A percentile compares a stretch with the other conserved stretches of the same genome.
Conservation (phyloP, 1,140 invertebrate genomes). For the Solenopsis invicta region DNA sequence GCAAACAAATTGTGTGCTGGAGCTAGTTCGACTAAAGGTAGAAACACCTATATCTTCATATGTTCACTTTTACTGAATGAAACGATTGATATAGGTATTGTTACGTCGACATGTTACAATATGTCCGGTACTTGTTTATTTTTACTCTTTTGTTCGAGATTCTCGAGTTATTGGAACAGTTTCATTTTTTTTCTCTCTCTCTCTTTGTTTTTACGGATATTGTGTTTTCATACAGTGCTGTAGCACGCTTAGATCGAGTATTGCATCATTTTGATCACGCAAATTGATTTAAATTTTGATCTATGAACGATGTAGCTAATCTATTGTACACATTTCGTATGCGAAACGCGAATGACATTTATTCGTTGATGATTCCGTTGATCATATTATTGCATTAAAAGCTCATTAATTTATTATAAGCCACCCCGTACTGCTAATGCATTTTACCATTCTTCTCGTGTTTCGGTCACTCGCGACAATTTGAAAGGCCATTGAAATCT, state of each 20-base stretch:
- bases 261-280: neutral
- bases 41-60: neutral
- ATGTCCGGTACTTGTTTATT: neutral
- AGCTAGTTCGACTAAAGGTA: neutral
- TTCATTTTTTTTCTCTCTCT: constrained; percentile 14
- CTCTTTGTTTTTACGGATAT: neutral
- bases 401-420: constrained; percentile 51
- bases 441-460: constrained; percentile 46
- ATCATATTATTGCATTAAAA: constrained; percentile 38
- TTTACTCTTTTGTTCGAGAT: constrained; percentile 5
- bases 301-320: constrained; percentile 13
- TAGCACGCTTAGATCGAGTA: neutral
- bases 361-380: constrained; percentile 25
- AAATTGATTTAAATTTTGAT: constrained; percentile 4
- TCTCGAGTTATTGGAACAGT: neutral
- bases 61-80: constrained; percentile 10
- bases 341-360: constrained; percentile 3
- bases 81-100: constrained; percentile 5
- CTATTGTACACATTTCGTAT: neutral
- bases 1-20: neutral
- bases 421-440: constrained; percentile 22
- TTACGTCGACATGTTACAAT: neutral
- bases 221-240: neutral
- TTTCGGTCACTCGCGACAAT: constrained; percentile 30
- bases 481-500: constrained; percentile 66